Conservation (phyloP, 2,113 vertebrate genomes). For the Sylvia atricapilla region DNA sequence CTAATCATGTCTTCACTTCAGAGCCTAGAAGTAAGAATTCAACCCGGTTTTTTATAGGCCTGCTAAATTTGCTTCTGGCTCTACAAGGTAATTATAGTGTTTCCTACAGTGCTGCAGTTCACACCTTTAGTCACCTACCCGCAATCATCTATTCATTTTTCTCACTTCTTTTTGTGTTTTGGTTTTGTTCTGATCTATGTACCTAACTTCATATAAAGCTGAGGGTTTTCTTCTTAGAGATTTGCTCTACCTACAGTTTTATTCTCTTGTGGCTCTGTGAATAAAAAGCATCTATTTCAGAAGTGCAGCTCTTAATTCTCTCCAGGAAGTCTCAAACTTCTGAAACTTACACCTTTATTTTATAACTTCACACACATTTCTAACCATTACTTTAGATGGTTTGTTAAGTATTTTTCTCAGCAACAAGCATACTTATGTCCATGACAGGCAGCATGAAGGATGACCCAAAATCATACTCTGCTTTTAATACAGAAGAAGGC, state of each 20-base stretch:
- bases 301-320: neutral
- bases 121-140: neutral
- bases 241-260: neutral
- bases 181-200: neutral
- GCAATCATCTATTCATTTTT: neutral
- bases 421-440: neutral
- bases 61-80: neutral
- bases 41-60: neutral
- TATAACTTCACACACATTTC: neutral
- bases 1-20: neutral
- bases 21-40: neutral
- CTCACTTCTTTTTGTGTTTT: slow-evolving; percentile 1
- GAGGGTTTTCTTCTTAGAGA: neutral
- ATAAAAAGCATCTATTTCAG: neutral
- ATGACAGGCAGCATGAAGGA: neutral
- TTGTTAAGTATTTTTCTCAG: slow-evolving; percentile 4
- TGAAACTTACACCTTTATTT: neutral
- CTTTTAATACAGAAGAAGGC: neutral
- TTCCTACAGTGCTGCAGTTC: neutral
- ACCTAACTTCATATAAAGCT: neutral
- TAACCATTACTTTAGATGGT: neutral
- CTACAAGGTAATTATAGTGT: neutral
- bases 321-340: neutral
- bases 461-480: neutral
- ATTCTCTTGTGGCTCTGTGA: neutral